Conservation (phyloP, 2,113 vertebrate genomes). For the Pluvianellus socialis region DNA sequence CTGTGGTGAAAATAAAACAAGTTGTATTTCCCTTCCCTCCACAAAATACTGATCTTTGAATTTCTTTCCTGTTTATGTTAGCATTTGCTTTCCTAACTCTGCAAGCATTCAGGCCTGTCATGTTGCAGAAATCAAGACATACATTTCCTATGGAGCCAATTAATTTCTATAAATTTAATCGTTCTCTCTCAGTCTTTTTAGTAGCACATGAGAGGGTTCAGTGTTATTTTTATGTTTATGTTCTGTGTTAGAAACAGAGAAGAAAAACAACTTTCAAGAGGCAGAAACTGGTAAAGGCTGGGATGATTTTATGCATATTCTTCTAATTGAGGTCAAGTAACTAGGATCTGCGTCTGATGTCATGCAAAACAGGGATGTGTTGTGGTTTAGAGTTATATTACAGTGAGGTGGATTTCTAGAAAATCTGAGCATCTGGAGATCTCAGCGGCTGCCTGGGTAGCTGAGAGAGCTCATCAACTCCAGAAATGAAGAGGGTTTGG, state of each 20-base stretch:
- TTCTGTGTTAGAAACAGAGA: not conserved
- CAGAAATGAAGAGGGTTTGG: not conserved
- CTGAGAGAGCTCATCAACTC: not conserved
- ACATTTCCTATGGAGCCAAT: not conserved
- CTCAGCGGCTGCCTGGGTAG: not conserved
- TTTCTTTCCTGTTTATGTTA: not conserved
- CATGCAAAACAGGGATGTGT: not conserved
- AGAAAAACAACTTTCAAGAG: not conserved
- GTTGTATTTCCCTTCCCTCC: not conserved
- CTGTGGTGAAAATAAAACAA: not conserved
- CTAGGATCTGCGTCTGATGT: not conserved
- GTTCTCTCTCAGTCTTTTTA: not conserved
- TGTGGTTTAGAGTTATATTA: not conserved
- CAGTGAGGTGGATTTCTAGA: not conserved
- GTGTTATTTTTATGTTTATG: not conserved
- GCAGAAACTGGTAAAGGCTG: not conserved
- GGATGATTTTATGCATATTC: not conserved
- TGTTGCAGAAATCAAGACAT: not conserved
- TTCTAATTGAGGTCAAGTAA: not conserved
- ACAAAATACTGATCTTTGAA: not conserved
- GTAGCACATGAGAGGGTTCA: not conserved
- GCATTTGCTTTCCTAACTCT: not conserved
- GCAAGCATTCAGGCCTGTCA: not conserved
- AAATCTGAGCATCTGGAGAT: not conserved
- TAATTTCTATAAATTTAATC: not conserved